Conservation (phyloP, 2,113 vertebrate genomes). For the Megaleporinus macrocephalus region DNA sequence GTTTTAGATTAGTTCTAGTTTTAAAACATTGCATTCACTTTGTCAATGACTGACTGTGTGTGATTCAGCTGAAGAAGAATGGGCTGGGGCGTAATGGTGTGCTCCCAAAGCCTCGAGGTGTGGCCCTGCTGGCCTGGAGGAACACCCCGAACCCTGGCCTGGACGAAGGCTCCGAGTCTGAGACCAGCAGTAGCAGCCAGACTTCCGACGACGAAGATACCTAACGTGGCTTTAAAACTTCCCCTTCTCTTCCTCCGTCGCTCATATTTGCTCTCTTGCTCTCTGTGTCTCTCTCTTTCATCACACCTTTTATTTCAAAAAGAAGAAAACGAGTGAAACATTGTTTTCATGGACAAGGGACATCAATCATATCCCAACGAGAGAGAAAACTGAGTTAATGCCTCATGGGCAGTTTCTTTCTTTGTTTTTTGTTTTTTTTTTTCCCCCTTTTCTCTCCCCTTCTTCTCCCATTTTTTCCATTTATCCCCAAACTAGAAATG, state of each 20-base stretch:
- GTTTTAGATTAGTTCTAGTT: not conserved
- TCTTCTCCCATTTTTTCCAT: too few relatives aligned
- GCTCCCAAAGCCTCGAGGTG: constrained; percentile 82
- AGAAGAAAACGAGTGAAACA: constrained; percentile 38
- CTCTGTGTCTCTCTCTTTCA: constrained; percentile 72
- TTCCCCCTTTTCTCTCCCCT: constrained; percentile 38
- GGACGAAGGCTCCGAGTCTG: constrained; percentile 90
- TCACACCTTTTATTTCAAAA: constrained; percentile 72
- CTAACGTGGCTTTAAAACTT: constrained; percentile 82
- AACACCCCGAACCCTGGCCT: constrained; percentile 86
- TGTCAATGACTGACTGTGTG: not conserved
- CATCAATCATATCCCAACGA: constrained; percentile 93
- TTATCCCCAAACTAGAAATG: constrained; percentile 63
- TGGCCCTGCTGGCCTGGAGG: constrained; percentile 92
- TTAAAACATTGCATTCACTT: not conserved
- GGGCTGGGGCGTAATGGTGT: constrained; percentile 91
- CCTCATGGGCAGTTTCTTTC: constrained; percentile 74
- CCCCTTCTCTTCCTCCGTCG: constrained; percentile 60
- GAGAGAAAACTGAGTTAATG: constrained; percentile 78
- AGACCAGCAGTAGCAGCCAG: constrained; percentile 94
- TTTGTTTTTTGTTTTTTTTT: constrained; percentile 65
- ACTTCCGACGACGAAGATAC: constrained; percentile 95
- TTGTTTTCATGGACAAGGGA: constrained; percentile 90
- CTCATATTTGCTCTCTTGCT: constrained; percentile 60
- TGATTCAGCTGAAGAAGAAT: constrained; percentile 90